Base-by-base conservation (phyloP, 1,140 invertebrate species). In the Meteorus sp. region DNA sequence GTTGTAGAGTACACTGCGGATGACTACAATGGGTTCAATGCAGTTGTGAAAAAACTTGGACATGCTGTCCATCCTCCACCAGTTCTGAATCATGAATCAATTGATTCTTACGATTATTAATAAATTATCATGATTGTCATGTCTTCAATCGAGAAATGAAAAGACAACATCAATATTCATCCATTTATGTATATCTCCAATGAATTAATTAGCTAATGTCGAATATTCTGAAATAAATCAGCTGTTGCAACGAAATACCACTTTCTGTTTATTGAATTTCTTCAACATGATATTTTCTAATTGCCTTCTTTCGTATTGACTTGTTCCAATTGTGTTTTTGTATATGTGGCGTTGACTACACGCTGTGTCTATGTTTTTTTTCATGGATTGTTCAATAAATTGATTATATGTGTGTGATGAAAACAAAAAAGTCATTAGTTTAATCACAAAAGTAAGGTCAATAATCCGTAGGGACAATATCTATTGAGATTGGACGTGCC, bases 1-100 rank as follows among this genome's bases (percentile, higher is more conserved):
- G 67, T 76, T 2, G 79, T 79, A 7, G 73, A 74, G 11, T 82
- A 82, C 61, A 78, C 77, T 4, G 78, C 79, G 5, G 80, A 81
- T 58, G 67, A 71, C 9, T 73, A 77, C 62, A 78, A 77, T 47
- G 78, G 78, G 29, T 81, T 81, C 62, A 75, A 80, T 57, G 78
- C 77, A 0, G 75, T 79, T n/a, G 77, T 79, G 6, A 75, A 78
- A 61, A 77, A 75, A 55, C 73, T 73, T 43, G 76, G 76, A 19
- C 73, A 77, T 50, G 74, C 75, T 3, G 58, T 71, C 5, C 75
- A 80, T 57, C 77, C 73, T 1, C 33, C 61, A 9, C n/a, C 35
- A 3, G 35, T 39, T 9, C 70, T 67, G 1, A 52, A 69, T 8
- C 59, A 60, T n/a, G 68, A 68, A 65, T 70, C 72, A 33, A 55